A percentile compares a stretch with the other conserved stretches of the same genome.
phyloP scores from a whole-genome alignment of 2,113 vertebrate species.

The Pterocles burchelli region DNA sequence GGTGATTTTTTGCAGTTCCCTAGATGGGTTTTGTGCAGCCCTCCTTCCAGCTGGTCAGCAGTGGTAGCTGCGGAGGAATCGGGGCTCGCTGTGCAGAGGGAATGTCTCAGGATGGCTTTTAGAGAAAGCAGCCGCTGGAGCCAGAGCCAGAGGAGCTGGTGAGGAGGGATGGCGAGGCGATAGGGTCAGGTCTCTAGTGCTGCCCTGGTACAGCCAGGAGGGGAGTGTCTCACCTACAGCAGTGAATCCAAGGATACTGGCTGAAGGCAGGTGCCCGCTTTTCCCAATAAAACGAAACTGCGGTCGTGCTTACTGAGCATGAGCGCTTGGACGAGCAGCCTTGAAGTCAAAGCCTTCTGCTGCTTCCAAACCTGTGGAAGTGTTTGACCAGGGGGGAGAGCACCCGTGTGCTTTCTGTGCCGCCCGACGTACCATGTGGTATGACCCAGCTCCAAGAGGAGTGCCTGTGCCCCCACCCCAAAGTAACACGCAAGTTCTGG shows the following conservation, averaged over 20 bases:
- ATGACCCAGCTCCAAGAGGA: background rate
- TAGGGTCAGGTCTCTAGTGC: background rate
- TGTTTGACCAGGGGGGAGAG: background rate
- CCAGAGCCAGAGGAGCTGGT: background rate
- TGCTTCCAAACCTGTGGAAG: background rate
- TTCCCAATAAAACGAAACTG: background rate
- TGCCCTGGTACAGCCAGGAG: background rate
- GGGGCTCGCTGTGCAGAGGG: background rate
- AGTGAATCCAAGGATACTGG: background rate
- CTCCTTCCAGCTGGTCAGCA: background rate
- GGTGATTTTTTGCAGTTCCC: background rate
- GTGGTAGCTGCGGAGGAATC: background rate
- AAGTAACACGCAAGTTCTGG: background rate
- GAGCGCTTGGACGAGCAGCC: background rate
- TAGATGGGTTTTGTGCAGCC: background rate
- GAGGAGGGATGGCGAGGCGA: background rate
- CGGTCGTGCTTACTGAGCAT: background rate
- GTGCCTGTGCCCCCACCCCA: background rate
- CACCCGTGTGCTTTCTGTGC: background rate
- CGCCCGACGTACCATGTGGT: fast-evolving
- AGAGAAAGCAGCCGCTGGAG: background rate
- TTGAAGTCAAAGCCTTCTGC: background rate
- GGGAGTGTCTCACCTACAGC: background rate
- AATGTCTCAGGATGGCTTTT: background rate
- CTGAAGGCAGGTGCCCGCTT: background rate